phyloP scores from a whole-genome alignment of 2,888 invertebrate genomes.

The Hoplodrina blanda region DNA sequence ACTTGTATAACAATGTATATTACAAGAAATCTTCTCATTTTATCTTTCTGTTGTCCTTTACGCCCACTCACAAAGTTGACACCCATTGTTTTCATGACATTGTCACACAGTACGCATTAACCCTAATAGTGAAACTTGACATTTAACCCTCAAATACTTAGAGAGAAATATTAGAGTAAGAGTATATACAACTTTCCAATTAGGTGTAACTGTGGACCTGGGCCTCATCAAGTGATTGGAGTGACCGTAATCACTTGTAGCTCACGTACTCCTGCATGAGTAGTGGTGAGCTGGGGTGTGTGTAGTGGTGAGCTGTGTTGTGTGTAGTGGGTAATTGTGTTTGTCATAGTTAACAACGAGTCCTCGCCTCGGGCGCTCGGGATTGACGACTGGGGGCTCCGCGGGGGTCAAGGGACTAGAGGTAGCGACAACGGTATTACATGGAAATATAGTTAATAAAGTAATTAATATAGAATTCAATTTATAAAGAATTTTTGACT shows the following conservation, averaged over 20 bases:
- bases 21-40: no score
- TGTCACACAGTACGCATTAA: no score
- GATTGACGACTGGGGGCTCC: conserved; percentile 65
- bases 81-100: not conserved
- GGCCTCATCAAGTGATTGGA: conserved; percentile 29
- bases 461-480: no score
- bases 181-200: conserved; percentile 6
- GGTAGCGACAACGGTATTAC: conserved; percentile 17
- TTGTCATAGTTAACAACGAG: conserved; percentile 80
- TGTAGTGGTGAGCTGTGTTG: conserved; percentile 44
- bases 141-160: not conserved
- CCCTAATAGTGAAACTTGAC: not conserved
- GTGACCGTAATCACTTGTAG: conserved; percentile 39
- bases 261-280: conserved; percentile 33
- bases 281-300: not conserved
- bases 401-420: conserved; percentile 10
- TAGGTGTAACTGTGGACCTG: conserved; percentile 7
- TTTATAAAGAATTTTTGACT: no score
- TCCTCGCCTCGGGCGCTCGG: conserved; percentile 72
- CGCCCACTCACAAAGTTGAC: no score
- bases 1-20: no score
- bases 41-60: no score
- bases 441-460: not conserved
- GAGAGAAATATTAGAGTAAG: conserved; percentile 5
- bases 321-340: conserved; percentile 79